Conservation (phyloP, 2,797 vertebrate species). For the Bradypodion ventrale region DNA sequence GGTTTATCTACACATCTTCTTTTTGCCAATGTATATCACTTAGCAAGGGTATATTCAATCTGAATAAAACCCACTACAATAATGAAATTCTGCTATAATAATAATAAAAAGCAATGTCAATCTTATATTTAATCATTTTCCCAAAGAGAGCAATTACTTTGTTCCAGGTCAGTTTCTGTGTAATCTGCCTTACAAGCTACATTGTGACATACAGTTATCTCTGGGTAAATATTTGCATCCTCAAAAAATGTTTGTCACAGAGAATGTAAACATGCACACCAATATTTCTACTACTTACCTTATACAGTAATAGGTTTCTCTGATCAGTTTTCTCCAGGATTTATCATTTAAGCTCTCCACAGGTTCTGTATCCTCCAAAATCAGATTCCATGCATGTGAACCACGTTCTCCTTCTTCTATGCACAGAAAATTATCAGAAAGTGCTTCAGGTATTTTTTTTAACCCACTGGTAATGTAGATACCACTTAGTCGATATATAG, state of each 20-base stretch:
- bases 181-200: background rate
- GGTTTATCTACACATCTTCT: no score
- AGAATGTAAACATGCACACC: background rate
- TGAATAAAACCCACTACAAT: background rate
- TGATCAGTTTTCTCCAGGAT: background rate
- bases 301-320: conserved; percentile 2
- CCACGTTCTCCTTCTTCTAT: background rate
- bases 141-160: background rate
- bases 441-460: background rate
- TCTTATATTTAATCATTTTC: background rate
- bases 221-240: background rate
- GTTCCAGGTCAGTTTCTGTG: background rate
- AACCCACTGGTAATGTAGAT: conserved; percentile 1
- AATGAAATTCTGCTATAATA: no score
- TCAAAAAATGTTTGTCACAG: background rate
- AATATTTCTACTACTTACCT: conserved; percentile 15
- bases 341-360: conserved; percentile 12
- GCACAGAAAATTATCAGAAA: conserved; percentile 1
- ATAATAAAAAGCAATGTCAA: background rate
- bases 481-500: background rate
- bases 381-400: background rate
- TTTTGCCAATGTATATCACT: no score
- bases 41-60: background rate
- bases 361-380: conserved; percentile 3
- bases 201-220: background rate